These are phyloP conservation scores for Pachypeltis micranthus DNA, from an alignment of 1,140 invertebrate species.

Conservation along the genomic window DNA sequence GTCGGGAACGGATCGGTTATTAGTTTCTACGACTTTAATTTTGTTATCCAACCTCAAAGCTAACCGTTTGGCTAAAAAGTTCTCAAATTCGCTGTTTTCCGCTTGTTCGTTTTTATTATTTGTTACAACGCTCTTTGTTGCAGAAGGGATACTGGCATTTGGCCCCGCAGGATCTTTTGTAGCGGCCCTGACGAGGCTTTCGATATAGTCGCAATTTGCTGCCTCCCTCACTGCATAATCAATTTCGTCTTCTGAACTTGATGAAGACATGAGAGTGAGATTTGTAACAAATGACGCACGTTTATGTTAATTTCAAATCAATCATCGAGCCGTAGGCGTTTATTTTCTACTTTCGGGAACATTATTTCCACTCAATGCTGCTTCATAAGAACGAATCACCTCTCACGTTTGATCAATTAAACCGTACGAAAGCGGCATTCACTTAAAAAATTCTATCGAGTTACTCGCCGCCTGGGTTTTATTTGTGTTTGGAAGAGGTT, in stretches of 20 bases:
- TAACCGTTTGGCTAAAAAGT: not conserved
- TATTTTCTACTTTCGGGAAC: no score
- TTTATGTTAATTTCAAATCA: no score
- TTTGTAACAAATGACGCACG: no score
- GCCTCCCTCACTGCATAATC: not conserved
- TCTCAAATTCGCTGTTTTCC: not conserved
- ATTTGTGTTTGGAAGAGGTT: no score
- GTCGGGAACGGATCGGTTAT: not conserved
- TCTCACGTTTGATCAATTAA: no score
- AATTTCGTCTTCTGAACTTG: not conserved
- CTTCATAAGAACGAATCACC: no score
- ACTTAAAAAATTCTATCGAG: no score
- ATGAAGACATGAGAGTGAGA: not conserved
- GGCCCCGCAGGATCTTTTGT: not conserved
- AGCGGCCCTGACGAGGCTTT: not conserved
- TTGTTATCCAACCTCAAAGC: not conserved
- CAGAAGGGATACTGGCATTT: not conserved
- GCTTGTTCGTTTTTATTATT: not conserved
- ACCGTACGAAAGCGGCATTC: no score
- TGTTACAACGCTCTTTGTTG: not conserved
- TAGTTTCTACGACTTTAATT: not conserved
- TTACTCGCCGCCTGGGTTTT: no score
- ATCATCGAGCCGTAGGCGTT: no score
- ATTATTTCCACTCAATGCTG: no score
- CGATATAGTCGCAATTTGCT: not conserved